A percentile compares a stretch with the other conserved stretches of the same genome.
phyloP scores from a whole-genome alignment of 64 coral and sea anemone genomes.

The Montipora sp. region DNA sequence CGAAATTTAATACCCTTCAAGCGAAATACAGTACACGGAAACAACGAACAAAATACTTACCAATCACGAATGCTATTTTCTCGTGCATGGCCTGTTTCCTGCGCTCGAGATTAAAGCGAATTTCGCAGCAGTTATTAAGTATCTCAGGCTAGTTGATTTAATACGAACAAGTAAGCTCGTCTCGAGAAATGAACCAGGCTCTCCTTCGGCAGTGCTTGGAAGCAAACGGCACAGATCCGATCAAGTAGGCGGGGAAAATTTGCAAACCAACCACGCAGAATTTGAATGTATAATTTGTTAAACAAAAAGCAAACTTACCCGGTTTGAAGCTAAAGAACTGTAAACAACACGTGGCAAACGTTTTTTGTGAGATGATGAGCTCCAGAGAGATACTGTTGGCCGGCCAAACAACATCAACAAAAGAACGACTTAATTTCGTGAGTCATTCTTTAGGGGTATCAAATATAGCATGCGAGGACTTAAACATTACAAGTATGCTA shows the following conservation, averaged over 20 bases:
- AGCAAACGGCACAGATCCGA: background rate
- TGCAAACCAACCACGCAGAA: constrained; percentile 20
- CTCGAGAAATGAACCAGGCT: background rate
- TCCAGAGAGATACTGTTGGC: background rate
- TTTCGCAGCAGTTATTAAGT: background rate
- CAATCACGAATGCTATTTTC: constrained; percentile 5
- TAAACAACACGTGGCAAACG: constrained; percentile 31
- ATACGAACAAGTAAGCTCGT: background rate
- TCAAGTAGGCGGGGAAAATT: constrained; percentile 40
- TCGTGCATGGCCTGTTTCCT: constrained; percentile 1
- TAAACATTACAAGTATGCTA: constrained; percentile 43
- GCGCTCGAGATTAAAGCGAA: background rate
- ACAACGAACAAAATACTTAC: constrained; percentile 2
- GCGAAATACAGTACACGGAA: constrained; percentile 11
- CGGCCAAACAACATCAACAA: constrained; percentile 47
- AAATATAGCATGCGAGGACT: constrained; percentile 39
- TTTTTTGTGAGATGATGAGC: background rate
- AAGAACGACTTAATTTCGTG: constrained; percentile 34
- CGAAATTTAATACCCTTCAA: constrained; percentile 14
- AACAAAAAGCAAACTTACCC: constrained; percentile 42
- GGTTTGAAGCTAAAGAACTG: background rate
- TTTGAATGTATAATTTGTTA: constrained; percentile 44
- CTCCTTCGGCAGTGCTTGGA: background rate
- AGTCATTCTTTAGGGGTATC: constrained; percentile 20
- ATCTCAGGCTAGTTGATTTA: background rate